Evolutionary conservation across 64 coral and sea anemone genomes (phyloP).

Genomic region (Montipora efflorescens): DNA sequence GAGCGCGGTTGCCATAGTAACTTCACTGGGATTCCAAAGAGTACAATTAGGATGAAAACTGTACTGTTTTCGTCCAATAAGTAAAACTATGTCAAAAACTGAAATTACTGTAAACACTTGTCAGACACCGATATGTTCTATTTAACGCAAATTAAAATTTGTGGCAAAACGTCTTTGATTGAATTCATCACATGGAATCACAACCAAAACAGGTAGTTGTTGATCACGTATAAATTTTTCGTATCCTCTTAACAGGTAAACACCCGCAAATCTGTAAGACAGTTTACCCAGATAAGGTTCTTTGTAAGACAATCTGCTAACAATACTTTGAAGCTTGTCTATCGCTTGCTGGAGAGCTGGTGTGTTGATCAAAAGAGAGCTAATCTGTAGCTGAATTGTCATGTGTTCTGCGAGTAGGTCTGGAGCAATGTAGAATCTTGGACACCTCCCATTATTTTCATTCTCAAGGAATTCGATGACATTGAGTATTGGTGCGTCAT

Average conservation of each 20-base stretch:
- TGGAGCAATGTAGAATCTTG: conserved; percentile 46
- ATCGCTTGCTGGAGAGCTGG: conserved; percentile 12
- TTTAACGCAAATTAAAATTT: conserved; percentile 44
- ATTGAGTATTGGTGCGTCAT: conserved; percentile 31
- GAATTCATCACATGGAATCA: conserved; percentile 7
- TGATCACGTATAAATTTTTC: not conserved
- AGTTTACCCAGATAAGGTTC: conserved; percentile 58
- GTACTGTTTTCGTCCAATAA: too few species aligned
- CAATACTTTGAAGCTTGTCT: not conserved
- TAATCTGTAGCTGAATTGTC: conserved; percentile 13
- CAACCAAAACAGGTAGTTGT: conserved; percentile 6
- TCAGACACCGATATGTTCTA: not conserved
- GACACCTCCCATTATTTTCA: conserved; percentile 23
- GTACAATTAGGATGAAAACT: too few species aligned
- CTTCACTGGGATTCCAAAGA: too few species aligned
- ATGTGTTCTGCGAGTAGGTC: conserved; percentile 24
- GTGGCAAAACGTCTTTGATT: conserved; percentile 35
- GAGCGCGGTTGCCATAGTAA: too few species aligned
- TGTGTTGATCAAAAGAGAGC: too few species aligned
- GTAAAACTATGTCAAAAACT: too few species aligned
- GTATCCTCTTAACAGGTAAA: conserved; percentile 50
- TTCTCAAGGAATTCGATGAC: conserved; percentile 2
- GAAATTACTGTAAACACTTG: too few species aligned
- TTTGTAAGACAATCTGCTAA: conserved; percentile 10
- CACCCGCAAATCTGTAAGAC: conserved; percentile 46